Base-by-base conservation (phyloP, 2,113 vertebrate genomes). In the Lamprologus callipterus region DNA sequence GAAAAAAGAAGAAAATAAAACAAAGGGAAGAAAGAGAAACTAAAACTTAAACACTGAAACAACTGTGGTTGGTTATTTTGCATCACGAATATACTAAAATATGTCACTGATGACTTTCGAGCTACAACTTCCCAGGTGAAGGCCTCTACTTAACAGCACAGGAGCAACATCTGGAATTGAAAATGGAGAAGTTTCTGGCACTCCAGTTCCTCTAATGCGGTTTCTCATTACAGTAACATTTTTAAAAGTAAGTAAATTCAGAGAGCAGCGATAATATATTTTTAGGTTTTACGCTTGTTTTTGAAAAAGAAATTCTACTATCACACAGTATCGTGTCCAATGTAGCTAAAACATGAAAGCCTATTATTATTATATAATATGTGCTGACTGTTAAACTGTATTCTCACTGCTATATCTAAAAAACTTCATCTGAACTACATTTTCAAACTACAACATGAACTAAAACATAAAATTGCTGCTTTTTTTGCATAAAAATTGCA, bases 381-480 rank as follows among this genome's bases (percentile, higher is more conserved):
- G 17, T 65, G 31, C 0, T 0, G 1, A 65, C 60, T 65, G 17
- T 37, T 37, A 35, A 65, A 65, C 4, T n/a, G 9, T 37, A 35
- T 65, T n/a, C 31, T 65, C 10, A n/a, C 31, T 35, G 60, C 17
- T 3, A 12, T 35, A 65, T 3, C 31, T 11, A 60, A n/a, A n/a
- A n/a, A 60, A 10, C 28, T 1, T 31, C 2, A 58, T 58, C 57
- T 60, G 57, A 60, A 60, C 3, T 60, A 4, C 14, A 2, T n/a
- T 65, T 65, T 65, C 60, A 35, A 7, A 37, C 6, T 65, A 65
- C 10, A 65, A 37, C 60, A 37, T 35, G 3, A 5, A 35, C 10
- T 65, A 35, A 65, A 65, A 65, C 60, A 57, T 26, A 57, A 57
- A 57, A 57, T 45, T 45, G 42, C 42, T 0, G 42, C 42, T 14